A percentile compares a stretch with the other conserved stretches of the same genome.
These are phyloP conservation scores for Anas platyrhynchos DNA, from an alignment of 2,113 vertebrate genomes.

Conservation along the genomic window DNA sequence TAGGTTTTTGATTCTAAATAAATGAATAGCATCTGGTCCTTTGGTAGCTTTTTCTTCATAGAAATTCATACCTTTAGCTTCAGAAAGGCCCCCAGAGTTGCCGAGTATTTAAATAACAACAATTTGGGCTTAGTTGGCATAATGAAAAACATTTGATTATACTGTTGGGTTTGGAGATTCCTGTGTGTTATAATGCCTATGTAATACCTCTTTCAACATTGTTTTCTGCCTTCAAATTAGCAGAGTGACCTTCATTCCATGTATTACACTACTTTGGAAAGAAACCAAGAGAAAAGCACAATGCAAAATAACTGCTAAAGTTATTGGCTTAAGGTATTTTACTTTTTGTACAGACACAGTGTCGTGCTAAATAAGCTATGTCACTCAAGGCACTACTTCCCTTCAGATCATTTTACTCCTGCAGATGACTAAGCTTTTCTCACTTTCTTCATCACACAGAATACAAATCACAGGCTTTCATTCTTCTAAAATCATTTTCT, in stretches of 20 bases:
- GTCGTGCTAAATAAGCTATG: background rate
- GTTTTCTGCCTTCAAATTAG: background rate
- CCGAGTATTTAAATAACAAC: background rate
- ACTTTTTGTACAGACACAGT: background rate
- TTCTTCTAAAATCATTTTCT: slow-evolving; percentile 21
- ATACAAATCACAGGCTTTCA: slow-evolving; percentile 6
- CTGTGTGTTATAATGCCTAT: background rate
- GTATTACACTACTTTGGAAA: background rate
- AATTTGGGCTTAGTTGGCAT: background rate
- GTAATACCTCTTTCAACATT: background rate
- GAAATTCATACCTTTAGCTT: background rate
- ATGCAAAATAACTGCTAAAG: background rate
- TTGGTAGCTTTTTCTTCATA: background rate
- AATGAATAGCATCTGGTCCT: slow-evolving; percentile 7
- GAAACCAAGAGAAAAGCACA: background rate
- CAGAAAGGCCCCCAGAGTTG: background rate
- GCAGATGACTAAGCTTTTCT: slow-evolving; percentile 30
- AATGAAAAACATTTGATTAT: background rate
- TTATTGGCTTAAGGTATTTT: background rate
- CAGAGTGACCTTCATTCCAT: background rate
- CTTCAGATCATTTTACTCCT: background rate
- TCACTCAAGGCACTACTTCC: background rate
- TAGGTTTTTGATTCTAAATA: background rate
- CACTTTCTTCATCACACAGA: background rate
- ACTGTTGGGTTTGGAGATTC: background rate